Percentiles rank a stretch among this genome's conserved stretches.
These are phyloP conservation scores for Rachycentron canadum DNA, from an alignment of 2,797 vertebrate species.

Conservation along the genomic window DNA sequence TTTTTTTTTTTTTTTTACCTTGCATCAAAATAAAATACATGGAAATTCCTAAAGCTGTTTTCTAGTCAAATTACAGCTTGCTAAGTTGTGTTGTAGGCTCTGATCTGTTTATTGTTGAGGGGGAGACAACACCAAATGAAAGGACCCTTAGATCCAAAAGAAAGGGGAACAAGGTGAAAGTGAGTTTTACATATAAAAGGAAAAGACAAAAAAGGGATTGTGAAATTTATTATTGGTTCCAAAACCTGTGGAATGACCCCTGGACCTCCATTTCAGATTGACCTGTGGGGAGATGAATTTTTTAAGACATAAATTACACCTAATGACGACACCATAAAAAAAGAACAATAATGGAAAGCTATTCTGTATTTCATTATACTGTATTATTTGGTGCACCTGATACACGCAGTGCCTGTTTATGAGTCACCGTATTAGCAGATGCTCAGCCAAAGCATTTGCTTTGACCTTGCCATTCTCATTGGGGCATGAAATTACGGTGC, in stretches of 20 bases:
- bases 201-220: constrained; percentile 81
- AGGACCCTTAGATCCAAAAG: constrained; percentile 82
- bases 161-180: constrained; percentile 81
- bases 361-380: constrained; percentile 99
- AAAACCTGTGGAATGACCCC: constrained; percentile 98
- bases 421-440: constrained; percentile 99
- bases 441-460: constrained; percentile 99
- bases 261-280: constrained; percentile 96
- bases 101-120: constrained; percentile 82
- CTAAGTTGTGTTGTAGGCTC: constrained; percentile 77
- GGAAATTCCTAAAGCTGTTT: constrained; percentile 79
- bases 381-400: constrained; percentile 99
- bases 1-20: constrained; percentile 28
- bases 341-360: constrained; percentile 99
- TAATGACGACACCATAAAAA: constrained; percentile 99
- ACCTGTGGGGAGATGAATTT: constrained; percentile 97
- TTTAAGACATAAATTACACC: constrained; percentile 98
- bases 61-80: constrained; percentile 77
- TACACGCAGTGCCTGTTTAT: constrained; percentile 99
- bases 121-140: constrained; percentile 81
- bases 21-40: constrained; percentile 76
- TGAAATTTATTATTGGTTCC: constrained; percentile 84
- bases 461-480: constrained; percentile 99
- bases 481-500: constrained; percentile 99
- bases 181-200: constrained; percentile 88